phyloP scores from a whole-genome alignment of 1,140 invertebrate genomes.

The Sinonovacula constricta region DNA sequence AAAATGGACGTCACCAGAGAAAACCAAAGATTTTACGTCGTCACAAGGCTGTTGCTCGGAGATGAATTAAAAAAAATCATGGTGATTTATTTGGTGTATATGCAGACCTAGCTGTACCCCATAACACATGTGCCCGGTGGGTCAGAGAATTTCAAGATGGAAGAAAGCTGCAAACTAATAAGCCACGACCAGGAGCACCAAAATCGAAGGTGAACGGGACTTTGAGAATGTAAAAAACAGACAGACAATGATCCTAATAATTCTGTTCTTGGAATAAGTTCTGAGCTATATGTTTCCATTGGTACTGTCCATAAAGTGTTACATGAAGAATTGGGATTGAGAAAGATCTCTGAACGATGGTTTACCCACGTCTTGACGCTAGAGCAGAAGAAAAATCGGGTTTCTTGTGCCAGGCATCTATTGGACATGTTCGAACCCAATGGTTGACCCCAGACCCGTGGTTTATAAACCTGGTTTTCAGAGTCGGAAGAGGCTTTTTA shows the following conservation, averaged over 20 bases:
- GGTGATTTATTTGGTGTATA: neutral
- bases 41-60: slow-evolving; percentile 8
- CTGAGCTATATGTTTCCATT: slow-evolving; percentile 19
- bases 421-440: neutral
- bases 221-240: slow-evolving; percentile 15
- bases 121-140: slow-evolving; percentile 5
- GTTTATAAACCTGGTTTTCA: slow-evolving; percentile 12
- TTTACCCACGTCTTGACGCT: neutral
- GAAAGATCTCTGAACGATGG: slow-evolving; percentile 7
- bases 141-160: slow-evolving; percentile 7
- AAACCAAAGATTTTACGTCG: neutral
- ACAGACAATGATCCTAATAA: slow-evolving; percentile 2
- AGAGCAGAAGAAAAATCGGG: neutral
- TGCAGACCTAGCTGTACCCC: slow-evolving; percentile 5
- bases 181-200: slow-evolving; percentile 20
- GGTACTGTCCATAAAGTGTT: slow-evolving; percentile 1
- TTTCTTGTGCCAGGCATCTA: neutral
- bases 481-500: slow-evolving; percentile 25
- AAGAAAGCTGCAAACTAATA: slow-evolving; percentile 17
- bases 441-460: neutral
- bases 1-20: slow-evolving; percentile 17
- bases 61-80: neutral
- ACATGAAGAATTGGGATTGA: slow-evolving; percentile 3
- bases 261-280: no score
- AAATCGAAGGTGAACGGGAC: slow-evolving; percentile 23